A percentile compares a stretch with the other conserved stretches of the same genome.
Evolutionary conservation across 2,888 invertebrate genomes (phyloP).

Genomic region (Hyposoter dolosus): DNA sequence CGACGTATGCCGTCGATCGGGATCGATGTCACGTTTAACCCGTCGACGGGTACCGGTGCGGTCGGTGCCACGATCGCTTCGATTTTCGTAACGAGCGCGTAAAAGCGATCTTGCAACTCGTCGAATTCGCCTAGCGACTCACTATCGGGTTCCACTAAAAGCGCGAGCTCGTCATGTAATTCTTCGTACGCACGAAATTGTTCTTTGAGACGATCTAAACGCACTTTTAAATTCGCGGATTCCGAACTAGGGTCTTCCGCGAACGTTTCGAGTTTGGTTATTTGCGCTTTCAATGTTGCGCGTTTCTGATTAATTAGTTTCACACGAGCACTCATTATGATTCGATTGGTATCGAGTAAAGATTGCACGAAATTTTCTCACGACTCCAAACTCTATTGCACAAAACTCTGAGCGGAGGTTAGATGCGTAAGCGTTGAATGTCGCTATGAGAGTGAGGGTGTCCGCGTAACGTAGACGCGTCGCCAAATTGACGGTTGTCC

Average conservation of each 20-base stretch:
- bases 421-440: constrained; percentile 2
- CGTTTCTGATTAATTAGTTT: constrained; percentile 55
- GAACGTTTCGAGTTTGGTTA: constrained; percentile 49
- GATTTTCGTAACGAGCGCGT: constrained; percentile 45
- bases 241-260: constrained; percentile 32
- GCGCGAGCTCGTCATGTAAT: constrained; percentile 45
- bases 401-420: no score
- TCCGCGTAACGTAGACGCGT: constrained; percentile 4
- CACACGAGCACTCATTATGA: constrained; percentile 37
- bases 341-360: constrained; percentile 8
- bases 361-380: constrained; percentile 13
- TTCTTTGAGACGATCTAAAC: constrained; percentile 19
- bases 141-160: constrained; percentile 32
- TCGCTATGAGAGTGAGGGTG: constrained; percentile 12
- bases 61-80: constrained; percentile 18
- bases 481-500: not conserved
- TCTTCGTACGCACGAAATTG: constrained; percentile 53
- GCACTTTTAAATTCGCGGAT: constrained; percentile 47
- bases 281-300: constrained; percentile 30
- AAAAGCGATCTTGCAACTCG: constrained; percentile 40
- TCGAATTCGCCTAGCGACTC: constrained; percentile 29
- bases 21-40: constrained; percentile 15
- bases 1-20: constrained; percentile 20
- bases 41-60: not conserved
- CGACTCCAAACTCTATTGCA: no score